Base-by-base conservation (phyloP, 1,140 invertebrate species). In the Pemphigus obesinymphae region DNA sequence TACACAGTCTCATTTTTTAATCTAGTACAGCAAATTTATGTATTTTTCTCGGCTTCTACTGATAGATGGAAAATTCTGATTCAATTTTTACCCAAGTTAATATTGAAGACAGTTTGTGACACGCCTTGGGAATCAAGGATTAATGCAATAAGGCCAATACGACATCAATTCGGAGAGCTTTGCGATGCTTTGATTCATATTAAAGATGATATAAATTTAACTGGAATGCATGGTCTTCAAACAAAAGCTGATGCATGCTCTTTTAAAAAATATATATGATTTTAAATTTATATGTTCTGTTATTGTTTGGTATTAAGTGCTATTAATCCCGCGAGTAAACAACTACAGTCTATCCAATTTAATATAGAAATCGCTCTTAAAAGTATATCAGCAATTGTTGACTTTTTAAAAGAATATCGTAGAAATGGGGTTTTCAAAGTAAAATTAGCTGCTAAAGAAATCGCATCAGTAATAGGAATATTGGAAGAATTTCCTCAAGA, bases 251-350 rank as follows among this genome's bases (percentile, higher is more conserved):
- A 66, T 66, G 63, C 63, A 66, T 66, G 61, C 7, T 3, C 34
- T 66, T n/a, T 66, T 66, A 66, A 66, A 66, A 37, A 66, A 66
- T 37, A 66, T 66, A 7, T 66, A 34, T 66, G 31, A 37, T 20
- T 66, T 66, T 37, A 40, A 66, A 66, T 66, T 37, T 45, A 20
- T 72, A 72, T 72, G n/a, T 13, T 72, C 68, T 1, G 3, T 45
- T 29, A 72, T 72, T 45, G 5, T 72, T 72, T 72, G 68, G 40
- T 72, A 72, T 72, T 72, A 7, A 72, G 68, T 72, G 13, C 3
- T 72, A n/a, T n/a, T n/a, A n/a, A n/a, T n/a, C n/a, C n/a, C n/a
- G n/a, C n/a, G n/a, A n/a, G n/a, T n/a, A n/a, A 66, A 66, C 61
- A 66, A 66, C 13, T 66, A 17, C 20, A 66, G 13, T 66, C 34